phyloP scores from a whole-genome alignment of 2,113 vertebrate species.

The Gadus chalcogrammus region DNA sequence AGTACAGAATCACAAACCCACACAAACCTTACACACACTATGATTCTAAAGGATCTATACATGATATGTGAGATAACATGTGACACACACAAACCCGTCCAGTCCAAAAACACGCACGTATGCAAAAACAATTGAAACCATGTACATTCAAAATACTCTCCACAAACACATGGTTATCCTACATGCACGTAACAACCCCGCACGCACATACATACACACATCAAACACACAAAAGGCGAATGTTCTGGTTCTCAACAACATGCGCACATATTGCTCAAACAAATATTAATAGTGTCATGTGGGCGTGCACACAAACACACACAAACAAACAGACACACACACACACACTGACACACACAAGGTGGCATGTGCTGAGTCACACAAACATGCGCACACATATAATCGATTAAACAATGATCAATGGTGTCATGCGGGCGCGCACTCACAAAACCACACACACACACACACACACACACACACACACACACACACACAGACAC shows the following conservation, averaged over 20 bases:
- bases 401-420: not conserved
- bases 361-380: not conserved
- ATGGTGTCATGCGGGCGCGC: not conserved
- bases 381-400: not conserved
- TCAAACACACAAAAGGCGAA: not conserved
- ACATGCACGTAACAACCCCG: not conserved
- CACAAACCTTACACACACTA: not conserved
- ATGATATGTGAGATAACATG: no score
- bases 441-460: not conserved
- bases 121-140: not conserved
- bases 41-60: no score
- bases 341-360: conserved; percentile 14
- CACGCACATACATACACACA: not conserved
- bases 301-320: not conserved
- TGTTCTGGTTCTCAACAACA: no score
- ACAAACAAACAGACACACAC: conserved; percentile 8
- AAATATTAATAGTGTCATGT: no score
- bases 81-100: not conserved
- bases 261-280: no score
- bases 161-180: not conserved
- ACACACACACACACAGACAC: not conserved
- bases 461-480: conserved; percentile 1
- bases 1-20: no score
- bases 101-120: not conserved
- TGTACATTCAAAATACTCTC: not conserved